Evolutionary conservation across 1,140 invertebrate genomes (phyloP).

Genomic region (Prorops nasuta): DNA sequence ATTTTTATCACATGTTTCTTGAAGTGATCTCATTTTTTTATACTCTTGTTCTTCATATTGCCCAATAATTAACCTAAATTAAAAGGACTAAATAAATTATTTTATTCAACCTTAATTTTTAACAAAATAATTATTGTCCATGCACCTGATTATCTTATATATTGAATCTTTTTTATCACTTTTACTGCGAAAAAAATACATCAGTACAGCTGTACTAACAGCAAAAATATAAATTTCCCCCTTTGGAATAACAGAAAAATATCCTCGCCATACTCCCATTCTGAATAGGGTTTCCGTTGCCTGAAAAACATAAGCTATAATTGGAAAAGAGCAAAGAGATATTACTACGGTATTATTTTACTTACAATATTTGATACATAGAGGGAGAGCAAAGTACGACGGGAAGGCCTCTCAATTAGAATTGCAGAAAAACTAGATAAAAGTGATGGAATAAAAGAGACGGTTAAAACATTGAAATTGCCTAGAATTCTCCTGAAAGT

Average conservation of each 20-base stretch:
- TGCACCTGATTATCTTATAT: conserved; percentile 65
- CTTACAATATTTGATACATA: conserved; percentile 80
- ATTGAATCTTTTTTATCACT: conserved; percentile 60
- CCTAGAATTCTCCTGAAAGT: conserved; percentile 65
- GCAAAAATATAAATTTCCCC: conserved; percentile 70
- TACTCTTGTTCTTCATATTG: conserved; percentile 58
- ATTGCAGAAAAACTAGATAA: conserved; percentile 71
- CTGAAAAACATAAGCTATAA: no score
- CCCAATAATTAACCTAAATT: conserved; percentile 62
- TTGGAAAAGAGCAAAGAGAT: no score
- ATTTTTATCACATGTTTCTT: conserved; percentile 13
- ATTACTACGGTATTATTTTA: no score
- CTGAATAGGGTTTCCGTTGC: conserved; percentile 76
- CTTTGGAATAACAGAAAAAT: conserved; percentile 61
- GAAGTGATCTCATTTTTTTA: conserved; percentile 17
- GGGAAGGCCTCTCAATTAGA: conserved; percentile 70
- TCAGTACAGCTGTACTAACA: conserved; percentile 59
- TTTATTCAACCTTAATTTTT: conserved; percentile 11
- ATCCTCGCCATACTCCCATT: conserved; percentile 67
- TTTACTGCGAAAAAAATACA: conserved; percentile 62
- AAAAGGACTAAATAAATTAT: conserved; percentile 15
- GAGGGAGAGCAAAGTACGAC: conserved; percentile 68
- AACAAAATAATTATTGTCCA: background rate
- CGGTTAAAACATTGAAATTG: conserved; percentile 67
- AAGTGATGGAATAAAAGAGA: conserved; percentile 71